Conservation (phyloP, 2,888 invertebrate species). For the Fragum fragum region DNA sequence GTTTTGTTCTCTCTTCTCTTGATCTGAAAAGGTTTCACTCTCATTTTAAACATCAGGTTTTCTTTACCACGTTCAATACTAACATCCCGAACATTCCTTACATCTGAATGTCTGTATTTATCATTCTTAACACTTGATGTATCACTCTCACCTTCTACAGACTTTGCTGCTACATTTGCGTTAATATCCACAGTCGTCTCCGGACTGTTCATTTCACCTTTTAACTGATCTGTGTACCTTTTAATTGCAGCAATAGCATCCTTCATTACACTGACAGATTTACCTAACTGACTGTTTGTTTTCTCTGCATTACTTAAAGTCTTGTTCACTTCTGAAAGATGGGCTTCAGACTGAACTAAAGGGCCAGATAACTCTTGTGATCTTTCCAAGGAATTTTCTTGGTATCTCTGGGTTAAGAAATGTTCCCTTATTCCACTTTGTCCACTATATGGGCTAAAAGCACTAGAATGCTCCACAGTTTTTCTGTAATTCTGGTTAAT, state of each 20-base stretch:
- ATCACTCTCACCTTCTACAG: neutral
- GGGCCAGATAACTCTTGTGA: constrained; percentile 6
- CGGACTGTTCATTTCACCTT: neutral
- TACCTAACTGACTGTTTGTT: constrained; percentile 9
- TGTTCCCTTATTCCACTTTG: neutral
- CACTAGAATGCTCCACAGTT: neutral
- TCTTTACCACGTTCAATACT: neutral
- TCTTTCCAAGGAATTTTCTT: neutral
- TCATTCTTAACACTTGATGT: neutral
- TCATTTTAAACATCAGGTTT: neutral
- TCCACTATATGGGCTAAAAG: neutral
- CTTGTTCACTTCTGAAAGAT: constrained; percentile 19
- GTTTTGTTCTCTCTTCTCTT: neutral
- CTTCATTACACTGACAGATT: constrained; percentile 18
- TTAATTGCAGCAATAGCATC: constrained; percentile 14
- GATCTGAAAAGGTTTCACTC: neutral
- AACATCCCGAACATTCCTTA: neutral
- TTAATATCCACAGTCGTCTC: neutral
- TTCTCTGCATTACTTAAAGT: constrained; percentile 17
- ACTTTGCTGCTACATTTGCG: neutral
- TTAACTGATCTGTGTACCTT: constrained; percentile 13
- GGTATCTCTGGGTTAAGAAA: neutral
- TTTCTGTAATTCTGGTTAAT: neutral
- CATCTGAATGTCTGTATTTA: neutral
- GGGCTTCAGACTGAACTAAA: constrained; percentile 1